Percentiles rank a stretch among this genome's conserved stretches.
Evolutionary conservation across 2,888 invertebrate species (phyloP).

Genomic region (Gymnosoma rotundatum): DNA sequence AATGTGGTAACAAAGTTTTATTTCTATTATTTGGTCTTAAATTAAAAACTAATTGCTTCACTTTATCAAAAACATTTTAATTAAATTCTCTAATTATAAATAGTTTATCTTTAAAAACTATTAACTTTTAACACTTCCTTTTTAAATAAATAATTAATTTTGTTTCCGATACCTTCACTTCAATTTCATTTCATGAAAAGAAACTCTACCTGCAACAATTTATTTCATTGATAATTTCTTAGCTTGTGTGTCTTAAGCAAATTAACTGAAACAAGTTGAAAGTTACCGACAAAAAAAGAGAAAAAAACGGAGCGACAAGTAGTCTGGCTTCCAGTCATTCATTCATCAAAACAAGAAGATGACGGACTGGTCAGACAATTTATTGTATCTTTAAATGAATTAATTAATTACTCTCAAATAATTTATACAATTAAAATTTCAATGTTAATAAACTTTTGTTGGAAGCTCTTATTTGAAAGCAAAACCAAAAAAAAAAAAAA

Average conservation of each 20-base stretch:
- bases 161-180: too few relatives aligned
- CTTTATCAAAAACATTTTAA: too few relatives aligned
- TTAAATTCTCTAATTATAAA: too few relatives aligned
- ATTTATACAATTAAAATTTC: slow-evolving; percentile 48
- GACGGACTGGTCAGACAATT: slow-evolving; percentile 3
- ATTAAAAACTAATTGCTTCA: too few relatives aligned
- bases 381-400: slow-evolving; percentile 9
- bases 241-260: neutral
- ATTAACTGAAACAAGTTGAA: slow-evolving; percentile 3
- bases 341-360: slow-evolving; percentile 19
- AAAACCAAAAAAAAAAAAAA: slow-evolving; percentile 21
- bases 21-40: too few relatives aligned
- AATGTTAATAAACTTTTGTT: slow-evolving; percentile 62
- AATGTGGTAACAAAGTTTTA: too few relatives aligned
- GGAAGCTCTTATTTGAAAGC: slow-evolving; percentile 46
- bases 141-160: too few relatives aligned
- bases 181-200: too few relatives aligned
- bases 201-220: neutral
- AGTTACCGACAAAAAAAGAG: too few relatives aligned
- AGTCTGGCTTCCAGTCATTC: neutral
- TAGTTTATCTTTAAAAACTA: too few relatives aligned
- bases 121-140: too few relatives aligned
- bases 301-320: neutral
- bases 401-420: slow-evolving; percentile 24
- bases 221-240: slow-evolving; percentile 9